These are phyloP conservation scores for Numenius phaeopus DNA, from an alignment of 2,797 vertebrate genomes.

Conservation along the genomic window DNA sequence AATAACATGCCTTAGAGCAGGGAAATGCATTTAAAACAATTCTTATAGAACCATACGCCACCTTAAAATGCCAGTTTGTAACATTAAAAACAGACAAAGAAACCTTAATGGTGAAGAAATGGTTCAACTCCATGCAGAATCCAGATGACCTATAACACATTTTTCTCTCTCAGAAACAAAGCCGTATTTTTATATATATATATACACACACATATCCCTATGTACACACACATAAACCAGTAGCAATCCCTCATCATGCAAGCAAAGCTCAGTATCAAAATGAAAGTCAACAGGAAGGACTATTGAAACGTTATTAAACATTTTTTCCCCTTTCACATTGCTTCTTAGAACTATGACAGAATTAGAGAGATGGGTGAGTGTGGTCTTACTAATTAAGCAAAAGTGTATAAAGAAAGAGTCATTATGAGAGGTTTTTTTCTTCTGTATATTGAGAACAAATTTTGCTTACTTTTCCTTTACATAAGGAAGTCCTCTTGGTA, in stretches of 20 bases:
- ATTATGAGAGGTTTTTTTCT: neutral
- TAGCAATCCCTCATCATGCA: neutral
- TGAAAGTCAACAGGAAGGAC: neutral
- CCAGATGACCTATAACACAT: neutral
- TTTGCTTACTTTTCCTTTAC: neutral
- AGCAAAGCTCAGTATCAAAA: neutral
- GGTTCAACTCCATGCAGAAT: neutral
- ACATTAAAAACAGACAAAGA: neutral
- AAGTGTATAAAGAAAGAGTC: neutral
- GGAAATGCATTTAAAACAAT: neutral
- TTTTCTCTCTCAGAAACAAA: neutral
- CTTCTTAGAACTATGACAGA: neutral
- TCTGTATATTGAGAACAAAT: neutral
- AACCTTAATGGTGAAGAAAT: neutral
- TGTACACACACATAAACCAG: neutral
- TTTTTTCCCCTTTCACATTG: neutral
- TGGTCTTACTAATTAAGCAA: neutral
- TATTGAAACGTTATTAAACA: neutral
- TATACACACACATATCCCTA: neutral
- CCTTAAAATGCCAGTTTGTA: conserved; percentile 13
- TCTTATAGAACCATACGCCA: neutral
- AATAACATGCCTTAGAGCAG: neutral
- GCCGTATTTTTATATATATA: neutral
- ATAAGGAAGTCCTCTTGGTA: neutral
- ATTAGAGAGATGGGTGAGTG: neutral